Conservation (phyloP, 2,113 vertebrate species). For the Pampusana beccarii region DNA sequence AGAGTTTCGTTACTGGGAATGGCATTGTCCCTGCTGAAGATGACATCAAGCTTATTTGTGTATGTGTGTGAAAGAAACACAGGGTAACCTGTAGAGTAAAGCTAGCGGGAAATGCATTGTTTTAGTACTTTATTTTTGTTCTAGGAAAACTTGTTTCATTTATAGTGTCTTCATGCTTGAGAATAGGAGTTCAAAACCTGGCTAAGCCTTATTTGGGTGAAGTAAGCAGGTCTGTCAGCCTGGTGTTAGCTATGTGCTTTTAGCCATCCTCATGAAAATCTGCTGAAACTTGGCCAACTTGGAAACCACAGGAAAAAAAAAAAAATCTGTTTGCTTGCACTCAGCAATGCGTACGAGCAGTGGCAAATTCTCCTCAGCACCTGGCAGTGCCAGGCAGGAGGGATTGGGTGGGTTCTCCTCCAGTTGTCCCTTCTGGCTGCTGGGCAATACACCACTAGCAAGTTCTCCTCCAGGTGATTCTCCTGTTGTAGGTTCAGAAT, state of each 20-base stretch:
- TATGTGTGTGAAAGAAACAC: background rate
- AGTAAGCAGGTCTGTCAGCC: conserved; percentile 28
- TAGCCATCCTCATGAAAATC: conserved; percentile 26
- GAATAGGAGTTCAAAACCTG: background rate
- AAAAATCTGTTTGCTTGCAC: background rate
- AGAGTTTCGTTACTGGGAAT: background rate
- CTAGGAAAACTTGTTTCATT: background rate
- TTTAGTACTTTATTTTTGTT: background rate
- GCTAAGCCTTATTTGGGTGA: background rate
- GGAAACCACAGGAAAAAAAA: background rate
- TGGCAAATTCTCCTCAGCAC: background rate
- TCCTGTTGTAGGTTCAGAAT: background rate
- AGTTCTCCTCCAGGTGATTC: background rate
- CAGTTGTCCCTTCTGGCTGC: background rate
- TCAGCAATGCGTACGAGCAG: background rate
- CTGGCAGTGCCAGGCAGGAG: accelerated
- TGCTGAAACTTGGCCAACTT: conserved; percentile 21
- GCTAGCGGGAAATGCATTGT: accelerated
- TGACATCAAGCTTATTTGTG: background rate
- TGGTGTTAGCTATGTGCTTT: conserved; percentile 26
- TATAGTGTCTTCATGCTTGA: background rate
- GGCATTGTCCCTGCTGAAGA: background rate
- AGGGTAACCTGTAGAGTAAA: background rate
- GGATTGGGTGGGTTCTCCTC: background rate
- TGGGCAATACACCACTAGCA: background rate